These are phyloP conservation scores for Amphiduros pacificus DNA, from an alignment of 2,888 invertebrate species.

Conservation along the genomic window DNA sequence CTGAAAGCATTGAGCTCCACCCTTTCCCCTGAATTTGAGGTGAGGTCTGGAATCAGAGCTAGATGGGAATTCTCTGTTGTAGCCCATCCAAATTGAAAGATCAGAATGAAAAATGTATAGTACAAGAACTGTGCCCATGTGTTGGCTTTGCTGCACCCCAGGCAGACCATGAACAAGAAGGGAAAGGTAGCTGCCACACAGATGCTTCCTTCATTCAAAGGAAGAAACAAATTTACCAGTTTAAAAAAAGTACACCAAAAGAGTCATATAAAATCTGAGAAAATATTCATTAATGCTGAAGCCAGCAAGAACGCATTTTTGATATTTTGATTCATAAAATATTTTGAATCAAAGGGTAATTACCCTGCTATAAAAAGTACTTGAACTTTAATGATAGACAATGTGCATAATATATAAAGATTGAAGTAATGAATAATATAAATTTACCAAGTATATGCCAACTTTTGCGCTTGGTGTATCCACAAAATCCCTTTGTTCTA, in stretches of 20 bases:
- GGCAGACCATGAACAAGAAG: conserved; percentile 81
- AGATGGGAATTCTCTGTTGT: conserved; percentile 88
- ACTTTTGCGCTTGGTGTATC: conserved; percentile 80
- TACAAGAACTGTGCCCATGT: conserved; percentile 62
- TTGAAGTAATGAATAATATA: no score
- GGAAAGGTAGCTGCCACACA: conserved; percentile 81
- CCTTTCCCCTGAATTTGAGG: conserved; percentile 53
- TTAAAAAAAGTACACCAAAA: no score
- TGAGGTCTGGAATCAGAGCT: conserved; percentile 74
- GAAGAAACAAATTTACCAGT: no score
- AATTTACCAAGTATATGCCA: conserved; percentile 85
- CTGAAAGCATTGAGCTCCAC: conserved; percentile 61
- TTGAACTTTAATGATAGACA: no score
- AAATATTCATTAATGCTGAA: no score
- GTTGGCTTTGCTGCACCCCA: conserved; percentile 68
- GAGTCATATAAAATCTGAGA: no score
- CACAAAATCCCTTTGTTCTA: conserved; percentile 64
- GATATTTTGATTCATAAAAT: no score
- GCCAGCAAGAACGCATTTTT: no score
- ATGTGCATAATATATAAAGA: no score
- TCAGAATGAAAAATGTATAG: conserved; percentile 63
- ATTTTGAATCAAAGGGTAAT: no score
- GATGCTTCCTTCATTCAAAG: conserved; percentile 65
- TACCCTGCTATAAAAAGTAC: no score
- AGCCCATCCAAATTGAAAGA: conserved; percentile 92